phyloP scores from a whole-genome alignment of 2,113 vertebrate genomes.

The Neogobius melanostomus region DNA sequence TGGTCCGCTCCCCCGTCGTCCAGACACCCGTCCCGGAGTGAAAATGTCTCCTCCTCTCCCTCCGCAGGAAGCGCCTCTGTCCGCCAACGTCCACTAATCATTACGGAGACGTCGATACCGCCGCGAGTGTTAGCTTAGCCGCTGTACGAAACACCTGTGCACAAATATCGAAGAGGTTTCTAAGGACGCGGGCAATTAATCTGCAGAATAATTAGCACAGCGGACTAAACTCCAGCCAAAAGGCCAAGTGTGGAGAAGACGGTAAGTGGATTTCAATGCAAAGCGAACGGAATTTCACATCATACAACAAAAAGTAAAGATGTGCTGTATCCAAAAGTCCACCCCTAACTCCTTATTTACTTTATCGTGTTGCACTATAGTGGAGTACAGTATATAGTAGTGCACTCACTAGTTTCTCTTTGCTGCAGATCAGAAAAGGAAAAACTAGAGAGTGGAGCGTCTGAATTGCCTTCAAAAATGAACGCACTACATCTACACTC shows the following conservation, averaged over 20 bases:
- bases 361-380: too few relatives aligned
- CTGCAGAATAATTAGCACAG: background rate
- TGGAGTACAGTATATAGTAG: too few relatives aligned
- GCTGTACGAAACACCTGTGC: background rate
- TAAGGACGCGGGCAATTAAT: conserved; percentile 3
- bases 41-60: conserved; percentile 19
- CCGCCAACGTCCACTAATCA: conserved; percentile 30
- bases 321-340: too few relatives aligned
- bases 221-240: background rate
- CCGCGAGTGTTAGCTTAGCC: background rate
- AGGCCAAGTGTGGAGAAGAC: background rate
- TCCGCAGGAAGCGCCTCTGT: background rate
- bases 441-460: too few relatives aligned
- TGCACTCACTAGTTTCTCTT: too few relatives aligned
- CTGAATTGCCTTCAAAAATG: too few relatives aligned
- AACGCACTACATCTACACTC: too few relatives aligned
- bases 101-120: conserved; percentile 10
- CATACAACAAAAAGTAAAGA: background rate
- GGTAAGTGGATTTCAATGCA: too few relatives aligned
- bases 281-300: background rate
- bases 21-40: background rate
- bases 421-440: too few relatives aligned
- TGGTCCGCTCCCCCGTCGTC: conserved; percentile 9
- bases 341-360: too few relatives aligned
- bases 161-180: background rate